A percentile compares a stretch with the other conserved stretches of the same genome.
These are phyloP conservation scores for Zeugodacus cucurbitae DNA, from an alignment of 1,140 invertebrate genomes.

Conservation along the genomic window DNA sequence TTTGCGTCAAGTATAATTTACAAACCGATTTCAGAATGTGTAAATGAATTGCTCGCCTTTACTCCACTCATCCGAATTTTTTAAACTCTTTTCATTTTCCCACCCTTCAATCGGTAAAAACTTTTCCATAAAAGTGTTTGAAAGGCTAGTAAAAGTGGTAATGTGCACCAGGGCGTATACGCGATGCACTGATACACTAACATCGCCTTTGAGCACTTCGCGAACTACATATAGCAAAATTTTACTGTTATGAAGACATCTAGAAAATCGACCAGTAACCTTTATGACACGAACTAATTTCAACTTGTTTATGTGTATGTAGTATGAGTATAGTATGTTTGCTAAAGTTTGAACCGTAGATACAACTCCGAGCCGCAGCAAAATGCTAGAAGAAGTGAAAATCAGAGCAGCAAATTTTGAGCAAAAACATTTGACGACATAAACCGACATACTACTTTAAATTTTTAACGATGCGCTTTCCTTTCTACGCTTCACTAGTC, in stretches of 20 bases:
- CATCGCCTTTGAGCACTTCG: neutral
- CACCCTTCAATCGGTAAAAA: too few relatives aligned
- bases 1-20: too few relatives aligned
- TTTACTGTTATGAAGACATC: neutral
- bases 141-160: neutral
- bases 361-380: neutral
- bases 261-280: neutral
- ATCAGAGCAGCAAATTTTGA: slow-evolving; percentile 17
- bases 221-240: neutral
- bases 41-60: too few relatives aligned
- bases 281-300: neutral
- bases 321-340: neutral
- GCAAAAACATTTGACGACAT: slow-evolving; percentile 8
- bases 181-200: neutral
- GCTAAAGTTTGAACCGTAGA: neutral
- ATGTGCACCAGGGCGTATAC: neutral
- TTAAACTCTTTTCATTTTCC: too few relatives aligned
- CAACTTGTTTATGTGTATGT: neutral
- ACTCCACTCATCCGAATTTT: too few relatives aligned
- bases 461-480: neutral
- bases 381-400: neutral
- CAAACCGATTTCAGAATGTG: too few relatives aligned
- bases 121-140: neutral
- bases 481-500: slow-evolving; percentile 6
- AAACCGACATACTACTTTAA: neutral